Evolutionary conservation across 2,797 vertebrate species (phyloP), one percentile per base, ranked within the genome.

Genomic region (Acestrorhynchus altus): DNA sequence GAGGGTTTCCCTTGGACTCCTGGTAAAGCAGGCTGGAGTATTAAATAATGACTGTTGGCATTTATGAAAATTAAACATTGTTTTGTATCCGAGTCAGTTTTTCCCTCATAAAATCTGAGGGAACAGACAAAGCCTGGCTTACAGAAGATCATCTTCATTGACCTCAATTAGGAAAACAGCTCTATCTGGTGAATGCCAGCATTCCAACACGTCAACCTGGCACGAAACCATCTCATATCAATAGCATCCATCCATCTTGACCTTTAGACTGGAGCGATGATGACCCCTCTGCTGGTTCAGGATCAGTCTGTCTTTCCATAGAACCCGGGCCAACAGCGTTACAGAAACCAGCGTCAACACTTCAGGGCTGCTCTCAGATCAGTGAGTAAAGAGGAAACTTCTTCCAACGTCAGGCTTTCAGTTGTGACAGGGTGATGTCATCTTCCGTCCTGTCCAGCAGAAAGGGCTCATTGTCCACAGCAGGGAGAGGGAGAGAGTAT

Each of bases 361-460:
- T 18, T 56, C 4, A 16, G 6, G 59, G 31, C 54, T 39, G 42
- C 4, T 63, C 46, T 63, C 22, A 54, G 75, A 72, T 66, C 77
- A 79, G 77, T 54, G 15, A 72, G 83, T 83, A 88, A 83, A 85
- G 84, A 86, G 86, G 64, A 86, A 86, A 88, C 82, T 87, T 85
- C 16, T 64, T 78, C 7, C 9, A 46, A 16, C 20, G 88, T 86
- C 80, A 81, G 85, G 72, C 71, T 87, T 92, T 90, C 90, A 84
- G 89, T 83, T 87, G 86, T 67, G 85, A 87, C 86, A 86, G 72
- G 78, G 87, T 93, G 91, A 93, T 90, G 89, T 93, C 92, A 93
- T 90, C 69, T 89, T 90, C 86, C 85, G 90, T 93, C 92, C 92
- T 90, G 85, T 89, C 89, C 85, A 83, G 89, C 83, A 93, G 90